Base-by-base conservation (phyloP, 2,113 vertebrate species). In the Deroptyus accipitrinus region DNA sequence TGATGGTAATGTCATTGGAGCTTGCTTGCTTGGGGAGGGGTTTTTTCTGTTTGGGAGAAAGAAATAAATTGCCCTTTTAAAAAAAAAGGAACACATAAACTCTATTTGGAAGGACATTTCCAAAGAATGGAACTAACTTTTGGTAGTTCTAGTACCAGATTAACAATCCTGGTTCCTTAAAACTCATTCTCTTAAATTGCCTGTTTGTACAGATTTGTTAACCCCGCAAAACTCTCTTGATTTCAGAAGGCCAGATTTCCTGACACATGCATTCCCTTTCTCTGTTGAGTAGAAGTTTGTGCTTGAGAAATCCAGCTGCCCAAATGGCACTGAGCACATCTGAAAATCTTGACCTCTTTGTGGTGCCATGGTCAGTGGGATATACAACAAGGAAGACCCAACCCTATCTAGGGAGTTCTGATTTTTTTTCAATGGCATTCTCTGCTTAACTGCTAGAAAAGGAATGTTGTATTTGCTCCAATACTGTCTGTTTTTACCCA, bases 291-390 rank as follows among this genome's bases (percentile, higher is more conserved):
- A 42, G 41, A 55, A 39, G 44, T 46, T 42, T 66, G 30, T 30
- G 18, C 54, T 48, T 2, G 1, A 54, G 52, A 46, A 46, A 61
- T 17, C n/a, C 37, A n/a, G 37, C 76, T 35, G 30, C 57, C 48
- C 2, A 0, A 28, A 9, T 6, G 4, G 25, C 49, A 8, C 51
- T 20, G 52, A 35, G 59, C 4, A 0, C 1, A 0, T 74, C 57
- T 67, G 67, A 39, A 63, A 59, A 17, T 41, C n/a, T 78, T 3
- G 0, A 17, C 37, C 41, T 5, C 0, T 49, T 85, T 41, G 55
- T 64, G 42, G 8, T 68, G 70, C 57, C 0, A 0, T 31, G 28
- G 24, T 33, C 30, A 0, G 13, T 27, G 33, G 37, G 46, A 19
- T 28, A 13, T 62, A 6, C 27, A 33, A 42, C 8, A n/a, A 37